These are phyloP conservation scores for Galbula dea DNA, from an alignment of 2,113 vertebrate species.

Conservation along the genomic window DNA sequence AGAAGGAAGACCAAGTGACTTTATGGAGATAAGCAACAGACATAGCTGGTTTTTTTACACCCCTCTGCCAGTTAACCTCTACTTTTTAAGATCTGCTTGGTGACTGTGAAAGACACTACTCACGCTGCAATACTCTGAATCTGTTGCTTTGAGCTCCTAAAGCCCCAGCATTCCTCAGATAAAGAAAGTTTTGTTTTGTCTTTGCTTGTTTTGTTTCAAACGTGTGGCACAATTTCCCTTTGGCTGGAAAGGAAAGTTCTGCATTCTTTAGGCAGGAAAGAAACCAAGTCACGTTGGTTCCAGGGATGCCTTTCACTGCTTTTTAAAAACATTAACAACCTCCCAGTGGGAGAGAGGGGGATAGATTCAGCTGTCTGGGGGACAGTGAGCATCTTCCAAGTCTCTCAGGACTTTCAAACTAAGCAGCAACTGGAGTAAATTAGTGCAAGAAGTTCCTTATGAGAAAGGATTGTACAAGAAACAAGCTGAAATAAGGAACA, in stretches of 20 bases:
- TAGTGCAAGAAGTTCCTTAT: background rate
- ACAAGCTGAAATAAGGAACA: background rate
- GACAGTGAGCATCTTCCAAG: background rate
- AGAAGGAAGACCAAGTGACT: background rate
- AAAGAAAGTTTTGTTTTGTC: background rate
- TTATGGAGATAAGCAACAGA: background rate
- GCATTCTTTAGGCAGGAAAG: constrained; percentile 19
- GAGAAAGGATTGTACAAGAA: background rate
- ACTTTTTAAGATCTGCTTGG: background rate
- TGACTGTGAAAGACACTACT: background rate
- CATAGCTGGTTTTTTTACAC: background rate
- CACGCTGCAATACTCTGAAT: background rate
- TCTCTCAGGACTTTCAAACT: background rate
- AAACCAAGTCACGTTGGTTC: constrained; percentile 22
- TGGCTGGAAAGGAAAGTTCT: background rate
- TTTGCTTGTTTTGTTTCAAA: constrained; percentile 44
- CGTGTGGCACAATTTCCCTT: background rate
- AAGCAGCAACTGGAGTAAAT: constrained; percentile 19
- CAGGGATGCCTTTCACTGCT: constrained; percentile 22
- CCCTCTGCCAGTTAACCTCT: background rate
- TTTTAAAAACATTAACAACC: constrained; percentile 8
- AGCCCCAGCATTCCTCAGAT: background rate
- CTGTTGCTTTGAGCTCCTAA: background rate
- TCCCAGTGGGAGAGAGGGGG: background rate
- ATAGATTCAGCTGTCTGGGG: background rate